These are phyloP conservation scores for Callimorpha dominula DNA, from an alignment of 2,888 invertebrate genomes.

Conservation along the genomic window DNA sequence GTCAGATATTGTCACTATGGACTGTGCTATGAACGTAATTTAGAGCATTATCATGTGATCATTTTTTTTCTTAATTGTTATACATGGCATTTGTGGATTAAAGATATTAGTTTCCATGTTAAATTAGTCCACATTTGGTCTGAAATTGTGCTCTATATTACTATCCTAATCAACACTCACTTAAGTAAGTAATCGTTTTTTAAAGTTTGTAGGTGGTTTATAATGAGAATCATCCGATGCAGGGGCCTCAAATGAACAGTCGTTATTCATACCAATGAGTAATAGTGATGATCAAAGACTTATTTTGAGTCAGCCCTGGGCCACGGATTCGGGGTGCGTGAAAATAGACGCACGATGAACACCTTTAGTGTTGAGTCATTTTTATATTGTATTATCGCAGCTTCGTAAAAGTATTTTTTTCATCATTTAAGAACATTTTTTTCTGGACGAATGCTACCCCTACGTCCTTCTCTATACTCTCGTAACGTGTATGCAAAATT, in stretches of 20 bases:
- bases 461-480: no score
- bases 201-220: not conserved
- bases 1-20: no score
- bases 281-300: constrained; percentile 33
- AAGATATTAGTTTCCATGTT: not conserved
- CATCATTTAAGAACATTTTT: no score
- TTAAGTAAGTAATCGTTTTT: not conserved
- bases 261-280: constrained; percentile 44
- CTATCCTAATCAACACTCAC: not conserved
- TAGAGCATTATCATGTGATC: no score
- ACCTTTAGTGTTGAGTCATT: not conserved
- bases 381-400: no score
- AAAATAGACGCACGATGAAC: not conserved
- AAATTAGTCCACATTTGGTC: not conserved
- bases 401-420: no score
- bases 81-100: no score
- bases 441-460: no score
- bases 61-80: no score
- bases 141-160: not conserved
- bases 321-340: constrained; percentile 13
- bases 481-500: no score
- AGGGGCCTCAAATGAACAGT: not conserved
- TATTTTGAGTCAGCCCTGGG: constrained; percentile 29
- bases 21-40: no score
- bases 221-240: not conserved